Evolutionary conservation across 2,797 vertebrate species (phyloP), one percentile per base, ranked within the genome.

Genomic region (Diplodus puntazzo): DNA sequence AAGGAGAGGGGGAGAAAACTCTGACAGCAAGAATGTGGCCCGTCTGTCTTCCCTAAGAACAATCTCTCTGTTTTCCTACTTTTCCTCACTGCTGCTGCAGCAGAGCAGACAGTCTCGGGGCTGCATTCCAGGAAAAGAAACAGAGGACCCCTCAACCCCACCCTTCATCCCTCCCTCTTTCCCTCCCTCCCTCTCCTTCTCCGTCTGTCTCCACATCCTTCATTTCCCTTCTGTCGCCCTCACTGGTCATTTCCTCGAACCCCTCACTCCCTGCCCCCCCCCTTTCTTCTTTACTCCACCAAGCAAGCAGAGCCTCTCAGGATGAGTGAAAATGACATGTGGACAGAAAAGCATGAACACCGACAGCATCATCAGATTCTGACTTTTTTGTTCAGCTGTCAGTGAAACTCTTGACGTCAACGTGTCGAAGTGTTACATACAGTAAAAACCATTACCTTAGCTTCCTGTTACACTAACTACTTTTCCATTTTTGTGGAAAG

Each of bases 71-170:
- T 89, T 94, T 92, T 92, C 87, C 87, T 85, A 84, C 85, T 92
- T 90, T 84, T 84, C 85, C 87, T 69, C 71, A 12, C 12, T 14
- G 70, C 68, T 77, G 88, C 81, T 34, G 30, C 30, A 34, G 30
- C 30, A 8, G 30, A 84, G 85, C 90, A 91, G 90, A 92, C 90
- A 77, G 75, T 84, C 84, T 87, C 50, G 42, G 75, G 84, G 90
- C 91, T 78, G 85, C 91, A 93, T 95, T 94, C 94, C 94, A 93
- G 90, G 89, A 94, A 92, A 91, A 85, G 88, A 92, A 89, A 76
- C 79, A 81, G 83, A 83, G 81, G 89, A 89, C 81, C 88, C 89
- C 90, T 82, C 78, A 25, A 83, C 83, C 88, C 90, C 88, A 65
- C 77, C 80, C 80, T 68, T 7, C 30, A 34, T 34, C 30, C 78